These are phyloP conservation scores for Aphyosemion australe DNA, from an alignment of 2,113 vertebrate genomes.

Conservation along the genomic window DNA sequence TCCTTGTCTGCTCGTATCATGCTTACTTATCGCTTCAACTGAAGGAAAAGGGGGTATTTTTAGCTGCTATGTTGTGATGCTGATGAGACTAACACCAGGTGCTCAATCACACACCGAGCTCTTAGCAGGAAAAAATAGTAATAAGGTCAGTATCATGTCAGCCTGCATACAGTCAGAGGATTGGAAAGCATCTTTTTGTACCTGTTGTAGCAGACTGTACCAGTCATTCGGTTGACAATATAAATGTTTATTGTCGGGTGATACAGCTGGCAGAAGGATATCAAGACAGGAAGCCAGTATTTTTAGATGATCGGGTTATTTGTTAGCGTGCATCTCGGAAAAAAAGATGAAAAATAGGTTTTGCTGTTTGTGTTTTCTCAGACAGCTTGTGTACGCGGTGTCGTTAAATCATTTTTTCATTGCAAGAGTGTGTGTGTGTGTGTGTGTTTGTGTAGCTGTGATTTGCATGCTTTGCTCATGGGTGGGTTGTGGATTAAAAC, in stretches of 20 bases:
- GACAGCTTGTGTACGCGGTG: constrained; percentile 5
- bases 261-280: constrained; percentile 32
- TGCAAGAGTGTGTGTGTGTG: background rate
- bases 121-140: background rate
- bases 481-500: constrained; percentile 12
- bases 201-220: constrained; percentile 9
- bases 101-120: constrained; percentile 19
- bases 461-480: constrained; percentile 23
- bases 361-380: constrained; percentile 24
- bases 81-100: constrained; percentile 37
- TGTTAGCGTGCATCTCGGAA: constrained; percentile 3
- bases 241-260: constrained; percentile 63
- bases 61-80: constrained; percentile 32
- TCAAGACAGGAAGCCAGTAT: constrained; percentile 42
- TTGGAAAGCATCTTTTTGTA: background rate
- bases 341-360: constrained; percentile 13
- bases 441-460: constrained; percentile 4
- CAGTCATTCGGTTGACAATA: constrained; percentile 17
- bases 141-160: constrained; percentile 10
- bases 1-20: background rate
- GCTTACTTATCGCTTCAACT: constrained; percentile 1
- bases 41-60: constrained; percentile 17
- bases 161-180: constrained; percentile 15
- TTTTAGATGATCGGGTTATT: constrained; percentile 19
- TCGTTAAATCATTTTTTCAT: constrained; percentile 3